Conservation (phyloP, 2,113 vertebrate species). For the Nibea albiflora region DNA sequence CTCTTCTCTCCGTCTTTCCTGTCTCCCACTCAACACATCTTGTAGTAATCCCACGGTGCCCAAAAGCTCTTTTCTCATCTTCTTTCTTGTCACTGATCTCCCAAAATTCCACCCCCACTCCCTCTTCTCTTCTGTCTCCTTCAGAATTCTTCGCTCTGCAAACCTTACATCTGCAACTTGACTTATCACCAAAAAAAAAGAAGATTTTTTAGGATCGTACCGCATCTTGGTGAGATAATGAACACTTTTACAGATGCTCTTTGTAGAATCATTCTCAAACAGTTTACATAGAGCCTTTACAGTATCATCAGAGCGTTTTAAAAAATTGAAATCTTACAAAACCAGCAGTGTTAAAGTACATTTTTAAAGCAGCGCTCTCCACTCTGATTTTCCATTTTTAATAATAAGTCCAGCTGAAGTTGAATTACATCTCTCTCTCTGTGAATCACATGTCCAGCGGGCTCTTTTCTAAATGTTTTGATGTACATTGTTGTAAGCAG, state of each 20-base stretch:
- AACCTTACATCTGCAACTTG: constrained; percentile 42
- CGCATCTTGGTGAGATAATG: constrained; percentile 54
- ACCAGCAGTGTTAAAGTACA: not conserved
- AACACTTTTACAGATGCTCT: constrained; percentile 49
- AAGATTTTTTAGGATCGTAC: constrained; percentile 27
- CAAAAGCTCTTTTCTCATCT: constrained; percentile 72
- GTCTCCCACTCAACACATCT: constrained; percentile 70
- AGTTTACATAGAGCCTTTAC: constrained; percentile 24
- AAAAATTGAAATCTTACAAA: constrained; percentile 29
- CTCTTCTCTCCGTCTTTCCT: constrained; percentile 50
- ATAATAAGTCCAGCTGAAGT: constrained; percentile 1
- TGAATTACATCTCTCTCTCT: not conserved
- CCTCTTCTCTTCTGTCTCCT: constrained; percentile 24
- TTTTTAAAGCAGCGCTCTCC: constrained; percentile 9
- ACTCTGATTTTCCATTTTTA: constrained; percentile 16
- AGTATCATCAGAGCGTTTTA: not conserved
- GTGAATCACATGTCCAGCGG: not conserved
- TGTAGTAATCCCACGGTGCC: constrained; percentile 71
- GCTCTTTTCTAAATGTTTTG: not conserved
- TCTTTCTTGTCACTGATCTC: constrained; percentile 69
- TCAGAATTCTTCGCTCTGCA: constrained; percentile 37
- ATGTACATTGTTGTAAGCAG: constrained; percentile 16
- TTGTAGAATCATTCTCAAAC: constrained; percentile 24
- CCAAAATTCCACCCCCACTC: constrained; percentile 53
- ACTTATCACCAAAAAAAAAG: constrained; percentile 35